Conservation (phyloP, 2,113 vertebrate genomes). For the Ptilonorhynchus violaceus region DNA sequence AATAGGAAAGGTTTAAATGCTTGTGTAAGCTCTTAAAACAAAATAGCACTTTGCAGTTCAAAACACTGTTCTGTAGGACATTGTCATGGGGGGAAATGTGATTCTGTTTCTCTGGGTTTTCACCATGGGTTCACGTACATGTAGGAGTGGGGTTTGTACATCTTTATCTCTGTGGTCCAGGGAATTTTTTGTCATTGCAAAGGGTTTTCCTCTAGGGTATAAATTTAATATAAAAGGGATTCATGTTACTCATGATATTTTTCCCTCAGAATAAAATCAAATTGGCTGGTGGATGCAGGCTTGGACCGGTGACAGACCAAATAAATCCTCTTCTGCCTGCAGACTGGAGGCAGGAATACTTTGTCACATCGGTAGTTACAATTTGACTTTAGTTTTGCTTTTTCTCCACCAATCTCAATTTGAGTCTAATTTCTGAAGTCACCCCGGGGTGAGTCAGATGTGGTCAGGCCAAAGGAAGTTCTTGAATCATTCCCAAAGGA, state of each 20-base stretch:
- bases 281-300: not conserved
- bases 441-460: slow-evolving; percentile 3
- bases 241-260: not conserved
- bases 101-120: not conserved
- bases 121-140: fast-evolving
- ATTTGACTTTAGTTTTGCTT: not conserved
- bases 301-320: not conserved
- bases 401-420: not conserved
- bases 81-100: not conserved
- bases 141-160: not conserved
- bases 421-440: not conserved
- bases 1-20: not conserved
- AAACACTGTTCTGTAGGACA: not conserved
- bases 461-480: not conserved
- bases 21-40: not conserved
- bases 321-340: not conserved
- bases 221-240: not conserved
- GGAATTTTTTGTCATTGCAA: not conserved
- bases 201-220: not conserved
- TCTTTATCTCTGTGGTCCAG: not conserved
- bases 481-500: not conserved
- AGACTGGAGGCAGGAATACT: not conserved
- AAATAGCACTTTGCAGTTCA: not conserved
- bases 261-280: not conserved
- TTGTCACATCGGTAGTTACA: not conserved